Base-by-base conservation (phyloP, 2,113 vertebrate genomes). In the Catharus fuscescens region DNA sequence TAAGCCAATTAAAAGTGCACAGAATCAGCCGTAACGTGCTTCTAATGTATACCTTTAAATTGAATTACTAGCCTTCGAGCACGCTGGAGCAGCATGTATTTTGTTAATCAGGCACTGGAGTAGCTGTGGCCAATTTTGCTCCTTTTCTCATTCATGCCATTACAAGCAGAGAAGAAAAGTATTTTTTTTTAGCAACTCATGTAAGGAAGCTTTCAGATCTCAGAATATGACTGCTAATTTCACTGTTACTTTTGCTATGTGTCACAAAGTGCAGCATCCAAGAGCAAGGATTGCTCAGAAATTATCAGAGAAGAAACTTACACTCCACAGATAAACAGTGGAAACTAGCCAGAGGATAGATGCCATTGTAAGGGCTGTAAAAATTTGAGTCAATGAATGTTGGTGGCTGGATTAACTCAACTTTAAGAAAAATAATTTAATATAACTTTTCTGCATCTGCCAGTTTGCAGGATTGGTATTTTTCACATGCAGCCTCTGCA, bases 101-200 rank as follows among this genome's bases (percentile, higher is more conserved):
- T 90, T 93, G 36, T 94, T 95, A 94, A 87, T 81, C 74, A 81
- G 59, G 42, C 54, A 64, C n/a, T 56, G 70, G 70, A 88, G 59
- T 82, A 92, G n/a, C 74, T 44, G 32, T 18, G 54, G 40, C 52
- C 18, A 52, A 14, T 31, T 67, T 72, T 61, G 23, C 50, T 95
- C 70, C 40, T 85, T 80, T 80, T 59, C 72, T 45, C 18, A 12
- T 80, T 80, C 21, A 10, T 24, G 36, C 28, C 18, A 18, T 74
- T 85, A 31, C 16, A 81, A 69, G 32, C 38, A 72, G 19, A 61
- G 86, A 82, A 52, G 10, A 36, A 24, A 82, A 61, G 16, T 19
- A 36, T 94, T 65, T 32, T 9, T 7, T 90, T 31, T n/a, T 29
- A 44, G 19, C n/a, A 67, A 9, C 34, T 72, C 24, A 31, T 0